phyloP scores from a whole-genome alignment of 1,140 invertebrate species.

The Drosophila sp. region DNA sequence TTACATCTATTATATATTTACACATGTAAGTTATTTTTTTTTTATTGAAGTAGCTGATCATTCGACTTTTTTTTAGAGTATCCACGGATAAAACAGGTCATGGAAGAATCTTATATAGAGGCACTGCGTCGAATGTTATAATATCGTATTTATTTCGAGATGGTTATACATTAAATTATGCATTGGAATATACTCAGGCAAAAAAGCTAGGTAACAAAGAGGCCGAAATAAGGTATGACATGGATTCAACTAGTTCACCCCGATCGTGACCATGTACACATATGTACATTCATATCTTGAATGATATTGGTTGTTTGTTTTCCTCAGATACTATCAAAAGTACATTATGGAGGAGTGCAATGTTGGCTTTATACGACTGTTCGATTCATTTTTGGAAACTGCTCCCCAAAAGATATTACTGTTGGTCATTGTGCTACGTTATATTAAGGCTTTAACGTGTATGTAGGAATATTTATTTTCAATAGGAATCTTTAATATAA shows the following conservation, averaged over 20 bases:
- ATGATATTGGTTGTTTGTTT: background rate
- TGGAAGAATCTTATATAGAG: constrained; percentile 28
- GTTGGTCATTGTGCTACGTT: constrained; percentile 50
- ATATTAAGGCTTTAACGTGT: constrained; percentile 42
- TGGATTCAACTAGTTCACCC: background rate
- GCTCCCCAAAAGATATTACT: constrained; percentile 63
- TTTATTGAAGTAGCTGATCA: background rate
- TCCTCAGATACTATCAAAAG: constrained; percentile 44
- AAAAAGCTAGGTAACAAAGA: constrained; percentile 38
- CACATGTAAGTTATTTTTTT: constrained; percentile 47
- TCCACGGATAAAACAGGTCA: constrained; percentile 8
- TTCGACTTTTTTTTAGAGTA: constrained; percentile 26
- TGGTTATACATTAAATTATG: constrained; percentile 39
- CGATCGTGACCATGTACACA: background rate
- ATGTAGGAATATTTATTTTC: constrained; percentile 17
- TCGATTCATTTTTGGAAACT: constrained; percentile 62
- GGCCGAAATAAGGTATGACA: constrained; percentile 44
- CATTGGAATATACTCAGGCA: constrained; percentile 38
- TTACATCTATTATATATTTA: constrained; percentile 60
- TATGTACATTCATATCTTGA: background rate
- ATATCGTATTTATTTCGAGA: constrained; percentile 63
- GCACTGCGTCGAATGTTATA: constrained; percentile 34
- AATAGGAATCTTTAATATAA: background rate
- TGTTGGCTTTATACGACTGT: constrained; percentile 65
- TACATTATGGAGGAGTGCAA: constrained; percentile 59